Conservation (phyloP, 2,888 invertebrate species). For the Andrena minutula region DNA sequence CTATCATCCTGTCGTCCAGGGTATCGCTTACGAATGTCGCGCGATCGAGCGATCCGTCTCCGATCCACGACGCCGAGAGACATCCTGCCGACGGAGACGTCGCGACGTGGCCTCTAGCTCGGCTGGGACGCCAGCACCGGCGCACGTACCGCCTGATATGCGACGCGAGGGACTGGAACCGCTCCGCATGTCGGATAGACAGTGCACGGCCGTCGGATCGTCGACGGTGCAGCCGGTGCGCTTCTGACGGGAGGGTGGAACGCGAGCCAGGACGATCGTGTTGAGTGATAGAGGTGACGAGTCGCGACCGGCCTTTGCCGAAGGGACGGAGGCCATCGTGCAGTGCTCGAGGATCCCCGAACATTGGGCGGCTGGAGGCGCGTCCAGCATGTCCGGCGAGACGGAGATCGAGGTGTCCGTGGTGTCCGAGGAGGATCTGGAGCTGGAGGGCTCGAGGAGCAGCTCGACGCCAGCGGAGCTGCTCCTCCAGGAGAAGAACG, state of each 20-base stretch:
- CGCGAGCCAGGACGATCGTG: constrained; percentile 21
- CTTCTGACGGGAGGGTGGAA: constrained; percentile 47
- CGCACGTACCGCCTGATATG: constrained; percentile 42
- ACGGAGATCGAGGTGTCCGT: constrained; percentile 84
- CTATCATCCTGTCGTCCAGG: constrained; percentile 81
- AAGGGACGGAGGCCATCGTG: constrained; percentile 13
- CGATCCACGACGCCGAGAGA: constrained; percentile 72
- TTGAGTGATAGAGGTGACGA: constrained; percentile 34
- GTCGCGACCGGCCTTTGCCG: constrained; percentile 7
- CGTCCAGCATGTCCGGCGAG: constrained; percentile 81
- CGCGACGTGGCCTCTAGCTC: constrained; percentile 46
- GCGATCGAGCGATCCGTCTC: constrained; percentile 80
- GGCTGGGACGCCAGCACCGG: constrained; percentile 6
- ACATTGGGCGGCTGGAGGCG: constrained; percentile 12
- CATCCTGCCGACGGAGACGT: constrained; percentile 66
- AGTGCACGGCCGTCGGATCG: constrained; percentile 35
- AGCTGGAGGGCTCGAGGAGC: constrained; percentile 81
- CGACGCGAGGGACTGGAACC: constrained; percentile 36
- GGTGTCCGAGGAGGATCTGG: constrained; percentile 83
- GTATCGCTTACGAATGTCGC: constrained; percentile 82
- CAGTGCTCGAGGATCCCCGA: constrained; percentile 20
- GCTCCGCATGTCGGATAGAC: constrained; percentile 57
- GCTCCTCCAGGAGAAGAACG: constrained; percentile 80
- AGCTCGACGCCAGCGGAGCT: constrained; percentile 82
- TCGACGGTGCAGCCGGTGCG: constrained; percentile 25